Evolutionary conservation across 2,797 vertebrate genomes (phyloP).

Genomic region (Periparus ater): DNA sequence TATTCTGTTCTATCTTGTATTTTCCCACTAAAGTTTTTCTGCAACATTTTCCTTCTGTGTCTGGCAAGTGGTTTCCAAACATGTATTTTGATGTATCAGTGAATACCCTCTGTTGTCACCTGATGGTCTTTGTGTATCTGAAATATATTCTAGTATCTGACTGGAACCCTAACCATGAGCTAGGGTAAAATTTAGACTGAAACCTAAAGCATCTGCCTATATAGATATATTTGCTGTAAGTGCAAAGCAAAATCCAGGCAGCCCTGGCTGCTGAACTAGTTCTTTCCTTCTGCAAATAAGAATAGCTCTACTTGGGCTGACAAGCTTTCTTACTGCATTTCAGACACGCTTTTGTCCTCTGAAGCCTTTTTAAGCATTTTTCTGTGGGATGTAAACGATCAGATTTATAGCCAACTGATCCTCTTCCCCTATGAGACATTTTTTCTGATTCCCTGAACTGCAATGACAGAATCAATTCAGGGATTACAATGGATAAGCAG

Average conservation of each 20-base stretch:
- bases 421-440: neutral
- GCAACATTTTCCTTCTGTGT: neutral
- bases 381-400: neutral
- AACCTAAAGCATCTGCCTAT: neutral
- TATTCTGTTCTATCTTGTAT: neutral
- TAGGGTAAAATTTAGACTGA: neutral
- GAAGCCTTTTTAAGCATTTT: constrained; percentile 6
- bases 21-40: neutral
- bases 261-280: neutral
- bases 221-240: neutral
- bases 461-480: constrained; percentile 47
- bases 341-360: neutral
- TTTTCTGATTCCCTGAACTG: constrained; percentile 51
- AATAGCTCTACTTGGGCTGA: neutral
- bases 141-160: neutral
- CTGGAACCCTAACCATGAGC: neutral
- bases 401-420: constrained; percentile 45
- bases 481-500: constrained; percentile 45
- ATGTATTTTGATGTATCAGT: fast-evolving
- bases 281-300: neutral
- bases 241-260: neutral
- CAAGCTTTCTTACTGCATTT: neutral
- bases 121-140: neutral
- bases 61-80: neutral
- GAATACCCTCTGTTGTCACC: neutral